Base-by-base conservation (phyloP, 2,797 vertebrate genomes). In the Euthynnus affinis region DNA sequence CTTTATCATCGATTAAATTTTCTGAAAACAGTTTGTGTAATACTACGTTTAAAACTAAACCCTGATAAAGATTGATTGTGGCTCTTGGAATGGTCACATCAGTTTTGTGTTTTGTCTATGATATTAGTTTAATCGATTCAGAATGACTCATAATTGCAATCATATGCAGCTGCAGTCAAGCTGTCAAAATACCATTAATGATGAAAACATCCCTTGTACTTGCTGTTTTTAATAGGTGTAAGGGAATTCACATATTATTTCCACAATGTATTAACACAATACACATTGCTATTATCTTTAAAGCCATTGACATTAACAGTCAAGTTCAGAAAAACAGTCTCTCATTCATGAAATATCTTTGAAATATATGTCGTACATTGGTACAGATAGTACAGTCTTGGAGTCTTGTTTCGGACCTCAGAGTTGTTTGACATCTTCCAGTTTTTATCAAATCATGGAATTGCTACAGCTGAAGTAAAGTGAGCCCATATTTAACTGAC, bases 161-260 rank as follows among this genome's bases (percentile, higher is more conserved):
- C 82, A 85, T 77, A 78, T 22, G 71, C 85, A 91, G 85, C 78
- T 88, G 84, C 57, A 74, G 77, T 70, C 75, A 75, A 84, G 87
- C 81, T 85, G 86, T 80, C 80, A 82, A 55, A 74, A 67, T 71
- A 76, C 51, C 59, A 64, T 60, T 53, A n/a, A 71, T 18, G 55
- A 15, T 23, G 6, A 73, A 78, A 83, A 77, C 52, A 72, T 62
- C 70, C 79, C 63, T 29, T 18, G 17, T 51, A 55, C 62, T 79
- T 60, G 55, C 25, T 51, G 52, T 60, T 63, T 82, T 32, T 74
- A 75, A 83, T 56, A 71, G 64, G 61, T 64, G 67, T 57, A 70
- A 53, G 32, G 76, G 75, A 75, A 83, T 79, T 85, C 32, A 67
- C 32, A 75, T 37, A 53, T 49, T 32, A 56, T 63, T 77, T 18